These are phyloP conservation scores for Frankliniella intonsa DNA, from an alignment of 2,888 invertebrate species.

Conservation along the genomic window DNA sequence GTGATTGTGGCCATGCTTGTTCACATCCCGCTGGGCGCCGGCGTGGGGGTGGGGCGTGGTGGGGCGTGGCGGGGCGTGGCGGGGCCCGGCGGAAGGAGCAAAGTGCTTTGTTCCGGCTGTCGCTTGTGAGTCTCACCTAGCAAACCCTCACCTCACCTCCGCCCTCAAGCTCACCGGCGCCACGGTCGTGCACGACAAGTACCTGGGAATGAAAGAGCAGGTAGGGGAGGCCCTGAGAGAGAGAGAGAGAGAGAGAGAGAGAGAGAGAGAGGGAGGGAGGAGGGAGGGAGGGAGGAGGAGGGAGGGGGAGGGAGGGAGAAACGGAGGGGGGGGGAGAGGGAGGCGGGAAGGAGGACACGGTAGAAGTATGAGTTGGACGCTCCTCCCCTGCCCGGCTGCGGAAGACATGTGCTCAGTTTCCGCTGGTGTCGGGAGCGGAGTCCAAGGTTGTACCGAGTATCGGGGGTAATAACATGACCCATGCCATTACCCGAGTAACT, in stretches of 20 bases:
- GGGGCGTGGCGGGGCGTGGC: too few relatives aligned
- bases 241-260: background rate
- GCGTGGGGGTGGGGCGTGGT: too few relatives aligned
- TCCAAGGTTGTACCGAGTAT: too few relatives aligned
- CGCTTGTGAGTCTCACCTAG: conserved; percentile 7
- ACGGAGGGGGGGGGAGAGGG: background rate
- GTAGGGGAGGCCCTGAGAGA: background rate
- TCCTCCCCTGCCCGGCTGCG: too few relatives aligned
- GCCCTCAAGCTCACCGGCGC: background rate
- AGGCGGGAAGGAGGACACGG: too few relatives aligned
- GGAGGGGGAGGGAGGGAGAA: background rate
- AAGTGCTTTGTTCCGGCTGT: conserved; percentile 21
- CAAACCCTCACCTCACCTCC: background rate
- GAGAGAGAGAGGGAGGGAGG: background rate
- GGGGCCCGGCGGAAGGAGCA: background rate
- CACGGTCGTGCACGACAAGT: background rate
- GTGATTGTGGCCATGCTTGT: too few relatives aligned
- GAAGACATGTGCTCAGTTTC: too few relatives aligned
- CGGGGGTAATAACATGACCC: too few relatives aligned
- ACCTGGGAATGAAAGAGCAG: background rate
- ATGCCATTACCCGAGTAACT: too few relatives aligned
- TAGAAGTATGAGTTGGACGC: too few relatives aligned
- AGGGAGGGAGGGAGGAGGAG: background rate
- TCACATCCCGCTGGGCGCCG: too few relatives aligned
- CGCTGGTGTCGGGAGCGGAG: too few relatives aligned